Base-by-base conservation (phyloP, 1,140 invertebrate genomes). In the Drosophila suzukii region DNA sequence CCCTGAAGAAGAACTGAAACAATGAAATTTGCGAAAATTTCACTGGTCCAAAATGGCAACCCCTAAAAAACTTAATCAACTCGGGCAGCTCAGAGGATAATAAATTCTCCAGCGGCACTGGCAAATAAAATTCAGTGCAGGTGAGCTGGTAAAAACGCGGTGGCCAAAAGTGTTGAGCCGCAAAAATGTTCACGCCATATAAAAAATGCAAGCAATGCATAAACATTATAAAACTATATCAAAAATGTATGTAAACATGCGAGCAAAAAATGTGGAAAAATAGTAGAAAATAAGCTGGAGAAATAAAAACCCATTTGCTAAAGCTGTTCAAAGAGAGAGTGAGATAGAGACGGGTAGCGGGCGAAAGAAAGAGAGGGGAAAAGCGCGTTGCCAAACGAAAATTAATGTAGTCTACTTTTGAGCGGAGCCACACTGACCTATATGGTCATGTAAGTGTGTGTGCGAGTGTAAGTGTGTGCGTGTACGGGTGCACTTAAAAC, bases 361-460 rank as follows among this genome's bases (percentile, higher is more conserved):
- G 24, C 0, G 27, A n/a, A 30, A 10, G 38, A 47, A 58, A 32
- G 38, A 34, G 32, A 50, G 39, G 24, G 30, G n/a, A 59, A 54
- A 65, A 71, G 17, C 49, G 56, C 65, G 46, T 50, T 58, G 55
- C 61, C 81, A 82, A 88, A 86, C 78, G 75, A 83, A 77, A 89
- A 86, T 89, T 86, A 86, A 89, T 88, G 77, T 84, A 85, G 84
- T 84, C 85, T 89, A 75, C 84, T 81, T 89, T 89, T 62, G 50
- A 66, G 77, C 76, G 66, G 58, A 55, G 57, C 74, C 75, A 72
- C 75, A 78, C 82, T 88, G 84, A 88, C 84, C 84, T 66, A 88
- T 47, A 88, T 89, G 58, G 67, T 41, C 50, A 15, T 63, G 54
- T 30, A 12, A 44, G 53, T 70, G 39, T 51, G 32, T 30, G 49